Evolutionary conservation across 2,797 vertebrate genomes (phyloP).

Genomic region (Megaceryle alcyon): DNA sequence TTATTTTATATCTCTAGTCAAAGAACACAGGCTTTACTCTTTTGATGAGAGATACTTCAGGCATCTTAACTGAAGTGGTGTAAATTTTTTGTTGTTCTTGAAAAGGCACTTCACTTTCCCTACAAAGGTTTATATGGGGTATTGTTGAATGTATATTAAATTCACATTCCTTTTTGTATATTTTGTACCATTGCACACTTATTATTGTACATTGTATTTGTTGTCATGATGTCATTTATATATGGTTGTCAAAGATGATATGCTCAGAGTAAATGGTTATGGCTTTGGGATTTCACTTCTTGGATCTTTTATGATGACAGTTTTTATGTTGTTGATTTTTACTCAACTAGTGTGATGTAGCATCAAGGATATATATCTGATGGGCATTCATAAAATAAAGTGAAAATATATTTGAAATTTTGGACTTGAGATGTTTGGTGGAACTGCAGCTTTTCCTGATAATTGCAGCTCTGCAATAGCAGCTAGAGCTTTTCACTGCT

Average conservation of each 20-base stretch:
- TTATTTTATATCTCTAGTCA: conserved; percentile 40
- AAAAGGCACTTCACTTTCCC: conserved; percentile 54
- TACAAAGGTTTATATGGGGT: conserved; percentile 54
- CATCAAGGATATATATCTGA: conserved; percentile 53
- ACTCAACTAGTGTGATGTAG: conserved; percentile 58
- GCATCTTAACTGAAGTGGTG: conserved; percentile 21
- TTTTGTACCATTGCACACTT: conserved; percentile 62
- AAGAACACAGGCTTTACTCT: background rate
- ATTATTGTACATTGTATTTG: conserved; percentile 52
- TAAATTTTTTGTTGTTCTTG: conserved; percentile 49
- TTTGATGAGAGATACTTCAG: conserved; percentile 39
- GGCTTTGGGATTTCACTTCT: conserved; percentile 64
- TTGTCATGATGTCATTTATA: conserved; percentile 55
- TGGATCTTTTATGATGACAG: conserved; percentile 54
- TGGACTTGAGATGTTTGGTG: conserved; percentile 10
- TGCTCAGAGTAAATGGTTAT: conserved; percentile 58
- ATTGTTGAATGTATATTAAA: conserved; percentile 66
- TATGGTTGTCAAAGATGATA: conserved; percentile 47
- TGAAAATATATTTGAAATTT: conserved; percentile 59
- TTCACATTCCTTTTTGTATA: conserved; percentile 66
- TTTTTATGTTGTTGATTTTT: conserved; percentile 66
- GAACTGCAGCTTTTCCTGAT: background rate
- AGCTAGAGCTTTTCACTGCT: background rate
- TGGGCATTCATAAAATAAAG: conserved; percentile 67
- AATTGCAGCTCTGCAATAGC: background rate